These are phyloP conservation scores for Heptranchias perlo DNA, from an alignment of 2,113 vertebrate species.

Conservation along the genomic window DNA sequence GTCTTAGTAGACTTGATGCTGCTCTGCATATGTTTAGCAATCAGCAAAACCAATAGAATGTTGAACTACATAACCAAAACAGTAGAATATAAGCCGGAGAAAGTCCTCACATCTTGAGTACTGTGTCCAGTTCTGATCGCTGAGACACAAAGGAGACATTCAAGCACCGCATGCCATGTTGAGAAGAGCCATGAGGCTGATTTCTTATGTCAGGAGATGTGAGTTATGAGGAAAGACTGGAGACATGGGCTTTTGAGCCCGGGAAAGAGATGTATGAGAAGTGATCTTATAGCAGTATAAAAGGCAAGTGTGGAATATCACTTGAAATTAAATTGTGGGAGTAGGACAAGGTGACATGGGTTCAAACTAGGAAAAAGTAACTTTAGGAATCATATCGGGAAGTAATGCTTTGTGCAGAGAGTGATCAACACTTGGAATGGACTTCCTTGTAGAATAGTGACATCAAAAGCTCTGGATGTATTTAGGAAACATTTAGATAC, in stretches of 20 bases:
- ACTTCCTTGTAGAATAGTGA: not conserved
- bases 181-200: not conserved
- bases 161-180: not conserved
- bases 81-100: not conserved
- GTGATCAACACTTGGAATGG: not conserved
- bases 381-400: not conserved
- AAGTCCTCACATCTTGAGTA: not conserved
- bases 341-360: not conserved
- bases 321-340: not conserved
- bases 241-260: not conserved
- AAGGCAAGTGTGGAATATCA: not conserved
- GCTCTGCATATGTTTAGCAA: not conserved
- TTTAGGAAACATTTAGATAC: not conserved
- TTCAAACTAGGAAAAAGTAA: not conserved
- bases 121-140: not conserved
- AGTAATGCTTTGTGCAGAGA: not conserved
- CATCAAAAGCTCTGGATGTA: not conserved
- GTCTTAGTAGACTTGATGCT: not conserved
- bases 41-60: not conserved
- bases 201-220: not conserved
- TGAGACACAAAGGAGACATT: not conserved
- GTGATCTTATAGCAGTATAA: not conserved
- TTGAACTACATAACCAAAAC: not conserved
- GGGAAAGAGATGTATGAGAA: not conserved
- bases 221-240: not conserved